phyloP scores from a whole-genome alignment of 2,113 vertebrate species.

The Brachionichthys hirsutus region DNA sequence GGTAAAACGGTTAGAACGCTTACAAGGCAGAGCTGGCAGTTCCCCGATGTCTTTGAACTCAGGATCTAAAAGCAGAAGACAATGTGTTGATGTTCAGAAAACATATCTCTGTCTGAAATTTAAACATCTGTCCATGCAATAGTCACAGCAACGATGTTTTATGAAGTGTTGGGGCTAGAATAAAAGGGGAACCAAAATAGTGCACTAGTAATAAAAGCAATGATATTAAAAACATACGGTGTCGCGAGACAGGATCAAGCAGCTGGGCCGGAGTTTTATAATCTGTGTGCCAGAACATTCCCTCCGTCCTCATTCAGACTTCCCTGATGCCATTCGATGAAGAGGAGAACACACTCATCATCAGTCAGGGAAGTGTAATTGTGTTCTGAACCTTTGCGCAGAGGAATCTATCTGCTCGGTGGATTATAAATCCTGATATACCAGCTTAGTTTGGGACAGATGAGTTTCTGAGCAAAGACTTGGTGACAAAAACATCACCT shows the following conservation, averaged over 20 bases:
- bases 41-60: conserved; percentile 89
- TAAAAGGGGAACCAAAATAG: not conserved
- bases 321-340: conserved; percentile 28
- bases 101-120: not conserved
- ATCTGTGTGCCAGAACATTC: conserved; percentile 21
- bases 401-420: conserved; percentile 63
- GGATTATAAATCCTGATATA: conserved; percentile 71
- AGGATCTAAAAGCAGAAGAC: conserved; percentile 85
- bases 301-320: conserved; percentile 38
- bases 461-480: conserved; percentile 45
- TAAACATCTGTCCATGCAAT: not conserved
- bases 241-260: conserved; percentile 22
- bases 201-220: conserved; percentile 8
- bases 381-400: conserved; percentile 63
- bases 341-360: conserved; percentile 14
- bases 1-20: conserved; percentile 63
- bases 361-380: conserved; percentile 46
- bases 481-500: conserved; percentile 28
- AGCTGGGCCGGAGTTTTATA: conserved; percentile 18
- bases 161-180: not conserved
- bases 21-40: conserved; percentile 89
- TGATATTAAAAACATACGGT: conserved; percentile 28
- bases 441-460: conserved; percentile 62
- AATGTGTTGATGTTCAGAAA: not conserved
- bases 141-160: not conserved